A percentile compares a stretch with the other conserved stretches of the same genome.
Evolutionary conservation across 2,113 vertebrate genomes (phyloP).

Genomic region (Thalassoma bifasciatum): DNA sequence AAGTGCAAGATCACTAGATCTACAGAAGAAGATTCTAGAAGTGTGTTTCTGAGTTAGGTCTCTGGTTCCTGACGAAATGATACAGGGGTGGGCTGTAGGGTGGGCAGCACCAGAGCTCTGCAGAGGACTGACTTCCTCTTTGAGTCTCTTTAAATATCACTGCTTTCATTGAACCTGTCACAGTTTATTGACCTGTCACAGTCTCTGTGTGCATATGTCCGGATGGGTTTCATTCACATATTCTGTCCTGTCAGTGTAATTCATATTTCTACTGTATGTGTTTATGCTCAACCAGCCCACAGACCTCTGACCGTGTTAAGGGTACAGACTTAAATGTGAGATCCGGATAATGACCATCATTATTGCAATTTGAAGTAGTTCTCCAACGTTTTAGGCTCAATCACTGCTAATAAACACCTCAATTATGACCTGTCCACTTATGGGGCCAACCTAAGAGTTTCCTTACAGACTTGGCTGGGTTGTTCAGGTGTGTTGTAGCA

Average conservation of each 20-base stretch:
- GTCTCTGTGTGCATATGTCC: not conserved
- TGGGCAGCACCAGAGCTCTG: not conserved
- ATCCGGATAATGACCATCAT: conserved; percentile 61
- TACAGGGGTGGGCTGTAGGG: not conserved
- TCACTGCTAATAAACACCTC: conserved; percentile 57
- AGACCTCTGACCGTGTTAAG: conserved; percentile 10
- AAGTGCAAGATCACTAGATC: not conserved
- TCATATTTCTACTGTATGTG: conserved; percentile 18
- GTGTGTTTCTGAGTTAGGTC: not conserved
- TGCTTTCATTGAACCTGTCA: not conserved
- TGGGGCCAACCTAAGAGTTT: conserved; percentile 26
- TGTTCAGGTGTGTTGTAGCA: conserved; percentile 16
- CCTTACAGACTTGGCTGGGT: conserved; percentile 39
- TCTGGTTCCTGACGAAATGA: not conserved
- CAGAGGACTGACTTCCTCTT: not conserved
- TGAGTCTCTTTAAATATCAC: not conserved
- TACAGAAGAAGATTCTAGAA: not conserved
- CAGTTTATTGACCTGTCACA: conserved; percentile 18
- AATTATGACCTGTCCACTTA: conserved; percentile 40
- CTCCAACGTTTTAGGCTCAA: conserved; percentile 41
- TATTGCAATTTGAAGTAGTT: conserved; percentile 66
- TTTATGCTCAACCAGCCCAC: not conserved
- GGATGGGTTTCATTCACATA: not conserved
- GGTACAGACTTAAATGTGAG: conserved; percentile 22
- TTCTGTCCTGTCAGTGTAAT: conserved; percentile 10